Percentiles rank a stretch among this genome's conserved stretches.
phyloP scores from a whole-genome alignment of 2,888 invertebrate species.

The Chloromyia formosa region DNA sequence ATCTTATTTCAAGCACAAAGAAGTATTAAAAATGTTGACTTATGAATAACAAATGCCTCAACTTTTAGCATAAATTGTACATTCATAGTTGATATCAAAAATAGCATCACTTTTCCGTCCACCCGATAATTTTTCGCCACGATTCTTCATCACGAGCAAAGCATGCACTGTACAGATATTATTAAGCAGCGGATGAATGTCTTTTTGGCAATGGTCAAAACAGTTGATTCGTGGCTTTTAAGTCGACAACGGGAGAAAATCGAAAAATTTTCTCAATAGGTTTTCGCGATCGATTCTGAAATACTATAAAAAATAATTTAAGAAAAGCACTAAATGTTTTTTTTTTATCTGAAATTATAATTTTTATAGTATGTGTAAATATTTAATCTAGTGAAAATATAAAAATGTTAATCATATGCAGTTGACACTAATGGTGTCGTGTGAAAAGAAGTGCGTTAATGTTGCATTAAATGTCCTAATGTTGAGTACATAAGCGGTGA shows the following conservation, averaged over 20 bases:
- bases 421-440: slow-evolving; percentile 7
- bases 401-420: not conserved
- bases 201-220: slow-evolving; percentile 16
- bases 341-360: not conserved
- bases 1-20: no score
- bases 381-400: not conserved
- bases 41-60: no score
- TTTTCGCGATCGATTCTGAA: not conserved
- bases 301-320: not conserved
- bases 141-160: not conserved
- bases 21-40: no score
- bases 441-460: not conserved
- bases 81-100: no score
- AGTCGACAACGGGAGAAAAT: not conserved
- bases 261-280: not conserved
- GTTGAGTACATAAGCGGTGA: no score
- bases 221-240: slow-evolving; percentile 35
- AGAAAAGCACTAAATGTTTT: no score
- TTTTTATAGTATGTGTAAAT: not conserved
- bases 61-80: no score
- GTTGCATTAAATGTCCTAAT: no score
- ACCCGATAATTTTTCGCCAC: not conserved
- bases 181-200: slow-evolving; percentile 6
- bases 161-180: not conserved
- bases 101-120: no score